Conservation (phyloP, 1,140 invertebrate species). For the Neoseiulus cucumeris region DNA sequence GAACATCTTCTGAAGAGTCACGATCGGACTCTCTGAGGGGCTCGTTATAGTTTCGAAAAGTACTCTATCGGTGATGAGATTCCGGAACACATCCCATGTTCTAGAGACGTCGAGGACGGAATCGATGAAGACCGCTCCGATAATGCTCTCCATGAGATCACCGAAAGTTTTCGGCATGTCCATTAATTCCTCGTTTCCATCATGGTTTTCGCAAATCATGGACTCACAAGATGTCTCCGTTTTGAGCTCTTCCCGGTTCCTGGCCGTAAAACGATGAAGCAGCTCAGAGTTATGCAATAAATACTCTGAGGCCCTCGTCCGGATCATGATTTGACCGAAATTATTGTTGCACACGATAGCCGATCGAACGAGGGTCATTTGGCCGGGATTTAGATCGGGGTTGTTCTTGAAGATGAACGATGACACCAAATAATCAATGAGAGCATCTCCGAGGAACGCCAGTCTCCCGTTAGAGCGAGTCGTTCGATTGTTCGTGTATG, state of each 20-base stretch:
- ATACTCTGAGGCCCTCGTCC: conserved; percentile 89
- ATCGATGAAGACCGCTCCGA: conserved; percentile 90
- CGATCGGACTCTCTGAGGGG: background rate
- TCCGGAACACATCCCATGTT: conserved; percentile 50
- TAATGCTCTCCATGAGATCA: conserved; percentile 93
- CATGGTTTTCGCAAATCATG: conserved; percentile 42
- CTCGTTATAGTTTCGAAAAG: background rate
- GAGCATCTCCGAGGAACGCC: conserved; percentile 94
- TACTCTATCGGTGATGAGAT: background rate
- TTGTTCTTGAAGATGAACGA: conserved; percentile 87
- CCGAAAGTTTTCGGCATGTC: conserved; percentile 98
- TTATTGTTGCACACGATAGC: conserved; percentile 98
- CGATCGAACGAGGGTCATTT: conserved; percentile 84
- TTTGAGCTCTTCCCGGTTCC: conserved; percentile 49
- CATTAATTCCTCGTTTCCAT: conserved; percentile 80
- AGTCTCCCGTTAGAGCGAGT: conserved; percentile 92
- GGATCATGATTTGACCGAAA: conserved; percentile 86
- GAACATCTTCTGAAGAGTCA: background rate
- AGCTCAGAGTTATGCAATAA: conserved; percentile 78
- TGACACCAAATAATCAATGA: conserved; percentile 89
- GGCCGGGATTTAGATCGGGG: conserved; percentile 73
- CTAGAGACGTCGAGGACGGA: conserved; percentile 73
- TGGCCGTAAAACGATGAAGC: conserved; percentile 69
- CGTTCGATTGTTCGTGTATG: conserved; percentile 73
- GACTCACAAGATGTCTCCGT: background rate